A percentile compares a stretch with the other conserved stretches of the same genome.
phyloP scores from a whole-genome alignment of 2,888 invertebrate species.

The Muscina levida region DNA sequence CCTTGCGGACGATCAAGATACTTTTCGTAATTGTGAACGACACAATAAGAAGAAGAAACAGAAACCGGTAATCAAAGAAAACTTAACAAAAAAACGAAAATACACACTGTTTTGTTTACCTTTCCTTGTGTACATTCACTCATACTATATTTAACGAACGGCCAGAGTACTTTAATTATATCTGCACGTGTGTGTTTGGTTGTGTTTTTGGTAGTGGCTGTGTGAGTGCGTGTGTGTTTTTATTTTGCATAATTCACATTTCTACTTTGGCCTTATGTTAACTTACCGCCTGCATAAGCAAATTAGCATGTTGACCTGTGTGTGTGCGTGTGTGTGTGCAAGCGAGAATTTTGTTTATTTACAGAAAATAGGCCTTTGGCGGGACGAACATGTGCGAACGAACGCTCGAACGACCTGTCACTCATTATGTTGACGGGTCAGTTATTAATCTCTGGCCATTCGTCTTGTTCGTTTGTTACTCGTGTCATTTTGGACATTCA shows the following conservation, averaged over 20 bases:
- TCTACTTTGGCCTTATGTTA: not conserved
- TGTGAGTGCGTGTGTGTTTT: not conserved
- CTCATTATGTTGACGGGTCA: slow-evolving; percentile 26
- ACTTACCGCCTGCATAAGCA: not conserved
- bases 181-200: not conserved
- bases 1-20: not conserved
- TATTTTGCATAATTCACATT: slow-evolving; percentile 18
- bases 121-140: too few relatives aligned
- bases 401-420: not conserved
- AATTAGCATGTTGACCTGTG: not conserved
- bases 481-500: too few relatives aligned
- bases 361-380: slow-evolving; percentile 20
- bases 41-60: not conserved
- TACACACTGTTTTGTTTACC: slow-evolving; percentile 1
- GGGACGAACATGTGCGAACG: not conserved
- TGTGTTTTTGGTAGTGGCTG: not conserved
- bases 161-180: slow-evolving; percentile 17
- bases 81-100: slow-evolving; percentile 35
- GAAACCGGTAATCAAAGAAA: slow-evolving; percentile 25
- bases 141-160: not conserved
- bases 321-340: not conserved
- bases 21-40: too few relatives aligned
- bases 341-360: slow-evolving; percentile 19
- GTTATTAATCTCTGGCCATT: slow-evolving; percentile 40
- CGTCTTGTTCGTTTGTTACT: slow-evolving; percentile 12